These are phyloP conservation scores for Pristionchus exspectatus DNA, from an alignment of 2,888 invertebrate genomes.

Conservation along the genomic window DNA sequence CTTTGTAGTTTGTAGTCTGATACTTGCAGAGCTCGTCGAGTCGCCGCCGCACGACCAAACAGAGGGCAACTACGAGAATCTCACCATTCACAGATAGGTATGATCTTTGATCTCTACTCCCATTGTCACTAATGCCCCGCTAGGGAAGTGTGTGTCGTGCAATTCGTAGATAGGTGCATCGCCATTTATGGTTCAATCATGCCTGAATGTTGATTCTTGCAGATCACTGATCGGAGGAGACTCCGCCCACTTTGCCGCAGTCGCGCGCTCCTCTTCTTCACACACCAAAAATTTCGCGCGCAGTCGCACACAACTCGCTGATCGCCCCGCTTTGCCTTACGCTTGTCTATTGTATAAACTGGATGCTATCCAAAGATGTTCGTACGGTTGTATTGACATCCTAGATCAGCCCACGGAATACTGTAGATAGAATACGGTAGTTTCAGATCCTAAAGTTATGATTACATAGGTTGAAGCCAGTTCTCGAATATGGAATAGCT, in stretches of 20 bases:
- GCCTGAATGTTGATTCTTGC: background rate
- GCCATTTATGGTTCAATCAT: too few relatives aligned
- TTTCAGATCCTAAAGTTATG: too few relatives aligned
- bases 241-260: background rate
- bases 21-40: background rate
- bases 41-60: background rate
- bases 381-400: background rate
- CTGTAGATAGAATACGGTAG: too few relatives aligned
- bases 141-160: background rate
- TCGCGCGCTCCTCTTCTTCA: background rate
- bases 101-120: background rate
- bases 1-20: background rate
- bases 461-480: too few relatives aligned
- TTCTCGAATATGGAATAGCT: too few relatives aligned
- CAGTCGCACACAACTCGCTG: constrained; percentile 13
- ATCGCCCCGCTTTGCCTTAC: background rate
- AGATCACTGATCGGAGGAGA: background rate
- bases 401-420: too few relatives aligned
- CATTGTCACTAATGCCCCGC: background rate
- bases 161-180: too few relatives aligned
- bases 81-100: background rate
- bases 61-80: background rate
- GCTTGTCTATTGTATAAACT: constrained; percentile 1
- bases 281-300: constrained; percentile 13
- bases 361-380: background rate